Percentiles rank a stretch among this genome's conserved stretches.
phyloP scores from a whole-genome alignment of 2,113 vertebrate genomes.

The Chaetodon auriga region DNA sequence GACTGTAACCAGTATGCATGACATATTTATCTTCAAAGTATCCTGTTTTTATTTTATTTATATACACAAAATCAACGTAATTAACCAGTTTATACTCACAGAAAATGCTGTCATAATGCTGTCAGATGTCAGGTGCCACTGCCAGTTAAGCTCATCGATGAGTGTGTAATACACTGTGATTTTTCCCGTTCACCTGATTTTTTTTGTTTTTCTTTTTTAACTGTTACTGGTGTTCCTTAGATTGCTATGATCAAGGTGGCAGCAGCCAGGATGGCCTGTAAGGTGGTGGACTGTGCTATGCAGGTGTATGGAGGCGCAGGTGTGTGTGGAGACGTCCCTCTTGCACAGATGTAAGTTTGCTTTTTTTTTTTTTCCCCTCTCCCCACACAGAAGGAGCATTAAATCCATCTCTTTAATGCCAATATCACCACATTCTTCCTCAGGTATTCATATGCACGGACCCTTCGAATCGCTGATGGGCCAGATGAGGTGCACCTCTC shows the following conservation, averaged over 20 bases:
- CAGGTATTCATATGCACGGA: conserved; percentile 87
- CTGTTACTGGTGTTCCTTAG: conserved; percentile 70
- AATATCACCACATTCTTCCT: rapidly evolving
- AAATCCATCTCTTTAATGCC: not conserved
- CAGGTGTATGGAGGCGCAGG: conserved; percentile 92
- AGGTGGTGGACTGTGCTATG: conserved; percentile 90
- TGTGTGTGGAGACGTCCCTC: conserved; percentile 90
- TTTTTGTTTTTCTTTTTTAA: too few relatives aligned
- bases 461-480: conserved; percentile 91
- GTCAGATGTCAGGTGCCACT: not conserved
- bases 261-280: conserved; percentile 88
- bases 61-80: not conserved
- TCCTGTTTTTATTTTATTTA: not conserved
- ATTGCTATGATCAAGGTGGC: conserved; percentile 95
- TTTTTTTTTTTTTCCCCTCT: too few relatives aligned
- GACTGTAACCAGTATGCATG: not conserved
- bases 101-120: not conserved
- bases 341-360: conserved; percentile 91
- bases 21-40: not conserved
- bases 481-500: conserved; percentile 96
- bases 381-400: not conserved
- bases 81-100: not conserved
- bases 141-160: not conserved
- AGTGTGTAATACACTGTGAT: too few relatives aligned
- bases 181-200: too few relatives aligned